These are phyloP conservation scores for Cecidostiba fungosa DNA, from an alignment of 2,888 invertebrate species.

Conservation along the genomic window DNA sequence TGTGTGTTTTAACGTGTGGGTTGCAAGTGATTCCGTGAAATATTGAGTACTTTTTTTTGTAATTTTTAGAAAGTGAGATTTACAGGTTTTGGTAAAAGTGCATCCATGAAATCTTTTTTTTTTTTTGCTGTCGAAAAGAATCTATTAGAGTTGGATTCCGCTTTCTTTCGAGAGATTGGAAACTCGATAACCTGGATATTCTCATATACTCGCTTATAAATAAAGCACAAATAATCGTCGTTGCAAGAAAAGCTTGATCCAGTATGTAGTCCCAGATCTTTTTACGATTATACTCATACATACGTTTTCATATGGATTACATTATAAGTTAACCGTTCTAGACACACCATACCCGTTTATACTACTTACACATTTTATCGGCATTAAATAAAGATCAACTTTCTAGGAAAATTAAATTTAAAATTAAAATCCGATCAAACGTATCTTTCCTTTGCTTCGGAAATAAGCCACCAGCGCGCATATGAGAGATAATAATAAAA, in stretches of 20 bases:
- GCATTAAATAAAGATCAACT: neutral
- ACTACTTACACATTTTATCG: neutral
- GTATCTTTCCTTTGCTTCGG: neutral
- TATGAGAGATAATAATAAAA: neutral
- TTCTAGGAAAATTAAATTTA: conserved; percentile 8
- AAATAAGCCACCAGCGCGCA: neutral
- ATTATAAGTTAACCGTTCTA: neutral
- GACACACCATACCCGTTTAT: neutral
- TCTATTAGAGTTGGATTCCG: neutral
- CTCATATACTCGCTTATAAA: neutral
- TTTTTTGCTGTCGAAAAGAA: too few species aligned
- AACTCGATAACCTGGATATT: conserved; percentile 9
- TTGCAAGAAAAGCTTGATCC: neutral
- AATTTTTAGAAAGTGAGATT: neutral
- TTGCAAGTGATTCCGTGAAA: neutral
- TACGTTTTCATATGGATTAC: neutral
- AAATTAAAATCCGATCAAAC: neutral
- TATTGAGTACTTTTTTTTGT: neutral
- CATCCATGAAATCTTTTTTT: too few species aligned
- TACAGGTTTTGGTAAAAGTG: too few species aligned
- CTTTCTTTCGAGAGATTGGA: conserved; percentile 21
- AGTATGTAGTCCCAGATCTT: neutral
- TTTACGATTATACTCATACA: neutral
- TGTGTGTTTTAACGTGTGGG: neutral
- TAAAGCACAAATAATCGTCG: neutral